Conservation (phyloP, 53 echinoderm and acorn worm genomes). For the Zoroaster sp. region DNA sequence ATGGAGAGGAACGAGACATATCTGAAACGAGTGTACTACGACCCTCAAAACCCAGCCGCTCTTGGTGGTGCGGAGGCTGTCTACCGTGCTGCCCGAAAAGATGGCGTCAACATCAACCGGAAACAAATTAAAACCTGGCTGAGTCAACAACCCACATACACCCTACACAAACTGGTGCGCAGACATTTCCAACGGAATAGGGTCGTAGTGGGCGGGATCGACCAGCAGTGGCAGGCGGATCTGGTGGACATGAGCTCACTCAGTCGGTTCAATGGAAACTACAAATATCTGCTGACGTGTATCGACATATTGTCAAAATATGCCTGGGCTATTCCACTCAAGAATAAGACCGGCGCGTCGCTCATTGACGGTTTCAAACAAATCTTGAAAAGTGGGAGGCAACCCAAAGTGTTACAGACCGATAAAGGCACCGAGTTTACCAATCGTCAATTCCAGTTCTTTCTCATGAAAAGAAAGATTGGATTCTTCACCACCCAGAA, state of each 20-base stretch:
- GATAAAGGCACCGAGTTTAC: constrained; percentile 71
- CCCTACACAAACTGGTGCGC: constrained; percentile 30
- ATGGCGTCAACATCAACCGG: too few species aligned
- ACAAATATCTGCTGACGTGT: constrained; percentile 66
- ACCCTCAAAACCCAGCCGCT: too few species aligned
- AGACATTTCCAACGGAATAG: constrained; percentile 38
- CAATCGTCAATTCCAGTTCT: constrained; percentile 54
- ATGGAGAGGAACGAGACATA: too few species aligned
- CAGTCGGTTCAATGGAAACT: constrained; percentile 22
- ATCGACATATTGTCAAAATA: constrained; percentile 72
- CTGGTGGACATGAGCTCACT: constrained; percentile 53
- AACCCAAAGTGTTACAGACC: constrained; percentile 38
- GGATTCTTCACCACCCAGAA: constrained; percentile 46
- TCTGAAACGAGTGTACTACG: too few species aligned
- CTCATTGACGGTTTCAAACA: neutral
- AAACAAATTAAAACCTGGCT: constrained; percentile 58
- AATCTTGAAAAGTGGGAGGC: constrained; percentile 1
- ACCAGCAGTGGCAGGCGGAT: constrained; percentile 69
- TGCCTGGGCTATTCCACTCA: constrained; percentile 69
- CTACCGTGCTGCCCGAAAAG: too few species aligned
- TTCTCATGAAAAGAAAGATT: constrained; percentile 53
- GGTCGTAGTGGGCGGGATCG: constrained; percentile 22
- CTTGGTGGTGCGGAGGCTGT: too few species aligned
- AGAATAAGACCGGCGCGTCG: constrained; percentile 35
- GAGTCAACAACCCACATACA: constrained; percentile 43